Conservation (phyloP, 2,888 invertebrate species). For the Serripes groenlandicus region DNA sequence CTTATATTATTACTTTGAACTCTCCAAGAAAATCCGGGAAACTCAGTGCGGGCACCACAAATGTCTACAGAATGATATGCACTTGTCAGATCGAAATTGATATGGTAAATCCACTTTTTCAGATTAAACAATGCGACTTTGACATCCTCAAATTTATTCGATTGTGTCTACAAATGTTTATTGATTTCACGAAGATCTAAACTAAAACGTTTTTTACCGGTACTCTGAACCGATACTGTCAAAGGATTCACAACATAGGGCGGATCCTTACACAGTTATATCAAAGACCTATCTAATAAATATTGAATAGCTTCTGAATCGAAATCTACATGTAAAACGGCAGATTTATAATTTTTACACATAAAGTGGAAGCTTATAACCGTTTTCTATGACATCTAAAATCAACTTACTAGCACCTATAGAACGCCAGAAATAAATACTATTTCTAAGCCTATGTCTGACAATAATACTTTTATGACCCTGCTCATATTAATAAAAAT, state of each 20-base stretch:
- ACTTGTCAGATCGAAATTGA: too few species aligned
- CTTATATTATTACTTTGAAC: not conserved
- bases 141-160: slow-evolving; percentile 35
- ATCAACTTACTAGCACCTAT: slow-evolving; percentile 33
- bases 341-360: slow-evolving; percentile 31
- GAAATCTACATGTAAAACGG: slow-evolving; percentile 17
- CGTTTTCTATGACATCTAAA: slow-evolving; percentile 38
- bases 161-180: slow-evolving; percentile 38
- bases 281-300: slow-evolving; percentile 27
- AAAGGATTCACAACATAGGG: slow-evolving; percentile 26
- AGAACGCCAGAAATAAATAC: slow-evolving; percentile 20
- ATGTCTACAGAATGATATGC: slow-evolving; percentile 51
- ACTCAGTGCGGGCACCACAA: slow-evolving; percentile 25
- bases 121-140: slow-evolving; percentile 31
- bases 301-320: slow-evolving; percentile 32
- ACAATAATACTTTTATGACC: slow-evolving; percentile 44
- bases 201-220: too few species aligned
- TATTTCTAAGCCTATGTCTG: slow-evolving; percentile 30
- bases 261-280: slow-evolving; percentile 7
- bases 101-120: slow-evolving; percentile 18
- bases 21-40: too few species aligned
- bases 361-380: slow-evolving; percentile 32
- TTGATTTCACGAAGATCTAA: too few species aligned
- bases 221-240: slow-evolving; percentile 28
- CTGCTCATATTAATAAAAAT: slow-evolving; percentile 54